phyloP scores from a whole-genome alignment of 2,888 invertebrate genomes.

The Melieria crassipennis region DNA sequence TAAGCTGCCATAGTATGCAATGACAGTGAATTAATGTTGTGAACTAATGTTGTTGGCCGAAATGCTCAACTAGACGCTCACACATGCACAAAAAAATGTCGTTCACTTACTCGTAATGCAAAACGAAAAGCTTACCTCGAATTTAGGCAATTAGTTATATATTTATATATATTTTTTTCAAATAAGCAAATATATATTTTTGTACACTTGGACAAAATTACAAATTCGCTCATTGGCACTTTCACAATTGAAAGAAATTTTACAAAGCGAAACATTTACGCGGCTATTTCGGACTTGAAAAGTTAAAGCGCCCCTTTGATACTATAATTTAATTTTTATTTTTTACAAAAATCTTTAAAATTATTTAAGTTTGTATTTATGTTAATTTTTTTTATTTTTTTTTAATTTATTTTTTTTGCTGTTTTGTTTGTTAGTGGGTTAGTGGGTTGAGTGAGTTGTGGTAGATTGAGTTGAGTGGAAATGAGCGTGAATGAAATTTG shows the following conservation, averaged over 20 bases:
- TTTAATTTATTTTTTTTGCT: slow-evolving; percentile 6
- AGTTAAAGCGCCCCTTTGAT: slow-evolving; percentile 60
- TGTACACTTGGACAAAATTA: too few species aligned
- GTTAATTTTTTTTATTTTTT: slow-evolving; percentile 17
- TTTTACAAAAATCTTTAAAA: neutral
- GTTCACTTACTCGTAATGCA: too few species aligned
- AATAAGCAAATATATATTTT: too few species aligned
- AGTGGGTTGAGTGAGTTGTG: slow-evolving; percentile 28
- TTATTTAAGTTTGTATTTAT: slow-evolving; percentile 38
- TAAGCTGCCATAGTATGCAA: too few species aligned
- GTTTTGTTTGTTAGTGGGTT: slow-evolving; percentile 21
- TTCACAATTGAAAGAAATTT: slow-evolving; percentile 19
- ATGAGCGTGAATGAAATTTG: neutral
- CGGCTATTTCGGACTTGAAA: slow-evolving; percentile 63
- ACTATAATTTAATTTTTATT: slow-evolving; percentile 25
- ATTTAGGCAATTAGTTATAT: slow-evolving; percentile 7
- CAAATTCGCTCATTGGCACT: too few species aligned
- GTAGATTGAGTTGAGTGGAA: slow-evolving; percentile 1
- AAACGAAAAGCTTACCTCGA: slow-evolving; percentile 25
- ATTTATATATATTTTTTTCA: too few species aligned
- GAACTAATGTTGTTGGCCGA: too few species aligned
- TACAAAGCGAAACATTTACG: slow-evolving; percentile 62
- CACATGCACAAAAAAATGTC: too few species aligned
- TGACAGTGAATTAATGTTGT: too few species aligned
- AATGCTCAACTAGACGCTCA: too few species aligned